phyloP scores from a whole-genome alignment of 2,888 invertebrate genomes.

The Parthenolecanium corni region DNA sequence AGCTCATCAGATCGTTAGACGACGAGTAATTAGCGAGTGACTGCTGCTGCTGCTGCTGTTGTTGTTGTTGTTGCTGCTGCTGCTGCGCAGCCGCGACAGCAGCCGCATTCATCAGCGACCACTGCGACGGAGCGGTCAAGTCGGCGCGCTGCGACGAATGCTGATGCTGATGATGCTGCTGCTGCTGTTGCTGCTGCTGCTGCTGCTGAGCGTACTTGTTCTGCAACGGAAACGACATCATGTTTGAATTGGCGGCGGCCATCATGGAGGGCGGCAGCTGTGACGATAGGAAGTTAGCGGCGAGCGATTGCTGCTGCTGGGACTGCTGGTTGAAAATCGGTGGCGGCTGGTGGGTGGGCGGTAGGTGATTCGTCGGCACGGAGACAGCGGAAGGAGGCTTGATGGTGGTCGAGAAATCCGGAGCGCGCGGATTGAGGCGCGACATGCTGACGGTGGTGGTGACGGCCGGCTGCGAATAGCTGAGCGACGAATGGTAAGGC shows the following conservation, averaged over 20 bases:
- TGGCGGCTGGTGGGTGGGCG: constrained; percentile 31
- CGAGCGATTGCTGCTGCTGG: not conserved
- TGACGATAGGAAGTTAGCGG: constrained; percentile 20
- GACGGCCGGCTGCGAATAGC: constrained; percentile 37
- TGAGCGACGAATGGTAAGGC: constrained; percentile 5
- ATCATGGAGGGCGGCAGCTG: constrained; percentile 34
- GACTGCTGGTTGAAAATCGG: constrained; percentile 29
- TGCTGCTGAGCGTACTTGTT: constrained; percentile 36
- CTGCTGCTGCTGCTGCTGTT: not conserved
- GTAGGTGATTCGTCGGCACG: constrained; percentile 28
- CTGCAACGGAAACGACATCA: constrained; percentile 34
- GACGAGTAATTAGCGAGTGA: constrained; percentile 21
- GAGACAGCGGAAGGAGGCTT: constrained; percentile 30
- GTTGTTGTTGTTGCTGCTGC: constrained; percentile 16
- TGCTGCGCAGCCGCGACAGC: constrained; percentile 12
- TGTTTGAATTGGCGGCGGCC: constrained; percentile 33
- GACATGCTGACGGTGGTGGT: constrained; percentile 47
- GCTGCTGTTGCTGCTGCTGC: constrained; percentile 21
- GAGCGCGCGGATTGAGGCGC: constrained; percentile 67
- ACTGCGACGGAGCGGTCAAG: constrained; percentile 36
- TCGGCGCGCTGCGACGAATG: constrained; percentile 30
- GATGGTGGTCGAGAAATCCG: constrained; percentile 54
- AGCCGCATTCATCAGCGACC: constrained; percentile 38
- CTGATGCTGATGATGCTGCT: constrained; percentile 28
- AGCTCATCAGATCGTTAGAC: constrained; percentile 30